Base-by-base conservation (phyloP, 2,113 vertebrate species). In the Pterocles orientalis region DNA sequence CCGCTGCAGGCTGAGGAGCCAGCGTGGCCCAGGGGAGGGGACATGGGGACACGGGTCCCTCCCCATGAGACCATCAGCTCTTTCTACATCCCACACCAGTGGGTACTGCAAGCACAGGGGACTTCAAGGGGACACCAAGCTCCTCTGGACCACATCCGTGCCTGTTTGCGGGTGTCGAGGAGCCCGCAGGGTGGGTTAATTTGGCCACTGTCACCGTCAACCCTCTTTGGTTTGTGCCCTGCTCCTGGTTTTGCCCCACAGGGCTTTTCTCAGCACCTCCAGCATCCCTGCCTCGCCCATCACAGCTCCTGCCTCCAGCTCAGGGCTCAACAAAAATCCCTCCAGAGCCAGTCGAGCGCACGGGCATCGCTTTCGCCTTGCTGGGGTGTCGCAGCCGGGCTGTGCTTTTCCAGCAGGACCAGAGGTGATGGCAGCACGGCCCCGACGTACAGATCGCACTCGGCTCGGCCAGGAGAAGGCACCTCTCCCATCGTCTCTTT, bases 11-110 rank as follows among this genome's bases (percentile, higher is more conserved):
- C 39, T 66, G 80, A 16, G 33, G 21, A 58, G 48, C 18, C 69
- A 6, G 19, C 10, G 33, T 15, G 29, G 60, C 48, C 65, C 20
- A 2, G 60, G 10, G 10, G 18, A 41, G 7, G 33, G 21, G 53
- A 25, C 0, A 0, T 4, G 51, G 21, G 15, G 60, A n/a, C n/a
- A n/a, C n/a, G n/a, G n/a, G n/a, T n/a, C 48, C 25, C 11, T 54
- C 61, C 34, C 17, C 0, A 0, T 19, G 31, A 24, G 57, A 64
- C 29, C 71, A 18, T 11, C 33, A 15, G 18, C 7, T 17, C 34
- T 79, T 45, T 24, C 53, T 28, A 2, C 50, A 7, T 2, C 21
- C 18, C 21, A 1, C 2, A 5, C 6, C 20, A 5, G 3, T 2
- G 5, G 18, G 4, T 33, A 16, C 58, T 47, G 33, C 25, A 12